Conservation (phyloP, 1,140 invertebrate species). For the Platyscapa corneri region DNA sequence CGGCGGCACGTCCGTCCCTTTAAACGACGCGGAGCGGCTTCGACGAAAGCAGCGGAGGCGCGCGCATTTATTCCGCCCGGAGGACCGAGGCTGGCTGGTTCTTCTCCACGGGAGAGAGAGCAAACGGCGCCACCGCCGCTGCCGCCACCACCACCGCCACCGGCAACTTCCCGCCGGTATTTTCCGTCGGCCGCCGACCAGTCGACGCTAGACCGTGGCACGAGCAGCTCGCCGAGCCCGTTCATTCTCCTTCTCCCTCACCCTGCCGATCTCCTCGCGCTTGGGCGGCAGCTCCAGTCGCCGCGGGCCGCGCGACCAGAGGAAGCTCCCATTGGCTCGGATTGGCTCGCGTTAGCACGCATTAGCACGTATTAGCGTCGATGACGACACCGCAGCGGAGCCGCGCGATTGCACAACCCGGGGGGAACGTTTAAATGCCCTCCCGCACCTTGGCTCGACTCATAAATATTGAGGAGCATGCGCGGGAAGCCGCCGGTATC, state of each 20-base stretch:
- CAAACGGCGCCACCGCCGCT: constrained; percentile 26
- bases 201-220: constrained; percentile 67
- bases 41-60: background rate
- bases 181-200: constrained; percentile 57
- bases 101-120: constrained; percentile 32
- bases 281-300: too few relatives aligned
- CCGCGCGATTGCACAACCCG: background rate
- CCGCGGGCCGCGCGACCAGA: too few relatives aligned
- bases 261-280: background rate
- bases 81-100: background rate
- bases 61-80: background rate
- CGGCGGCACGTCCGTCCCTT: constrained; percentile 1
- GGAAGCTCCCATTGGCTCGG: too few relatives aligned
- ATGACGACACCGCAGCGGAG: background rate
- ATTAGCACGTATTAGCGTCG: background rate
- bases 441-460: background rate
- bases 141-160: constrained; percentile 23
- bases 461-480: background rate
- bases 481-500: background rate
- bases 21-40: background rate
- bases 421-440: background rate
- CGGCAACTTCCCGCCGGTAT: constrained; percentile 56
- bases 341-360: too few relatives aligned
- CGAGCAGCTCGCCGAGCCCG: constrained; percentile 60
- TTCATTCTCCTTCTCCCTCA: background rate